A percentile compares a stretch with the other conserved stretches of the same genome.
Evolutionary conservation across 1,140 invertebrate species (phyloP).

Genomic region (Prorops nasuta): DNA sequence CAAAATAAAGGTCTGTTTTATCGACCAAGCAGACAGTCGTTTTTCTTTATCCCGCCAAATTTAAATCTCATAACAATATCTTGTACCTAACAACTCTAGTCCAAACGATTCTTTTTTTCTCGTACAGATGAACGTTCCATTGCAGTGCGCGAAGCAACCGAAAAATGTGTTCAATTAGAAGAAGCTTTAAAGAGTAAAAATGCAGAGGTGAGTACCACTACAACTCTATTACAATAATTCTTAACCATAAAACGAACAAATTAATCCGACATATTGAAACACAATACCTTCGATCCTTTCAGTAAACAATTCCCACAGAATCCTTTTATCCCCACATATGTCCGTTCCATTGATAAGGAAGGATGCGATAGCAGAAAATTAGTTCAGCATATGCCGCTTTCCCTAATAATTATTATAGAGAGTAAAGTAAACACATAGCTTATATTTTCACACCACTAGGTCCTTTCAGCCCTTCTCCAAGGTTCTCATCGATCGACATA

Average conservation of each 20-base stretch:
- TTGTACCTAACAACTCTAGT: no score
- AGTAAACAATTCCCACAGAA: no score
- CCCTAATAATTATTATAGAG: conserved; percentile 44
- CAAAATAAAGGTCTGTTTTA: conserved; percentile 49
- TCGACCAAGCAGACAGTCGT: conserved; percentile 18
- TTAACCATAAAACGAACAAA: not conserved
- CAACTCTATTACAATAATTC: not conserved
- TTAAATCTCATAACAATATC: no score
- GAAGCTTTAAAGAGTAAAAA: conserved; percentile 63
- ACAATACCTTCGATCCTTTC: no score
- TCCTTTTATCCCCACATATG: no score
- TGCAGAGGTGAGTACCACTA: conserved; percentile 59
- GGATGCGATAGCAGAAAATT: conserved; percentile 18
- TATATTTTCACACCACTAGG: no score
- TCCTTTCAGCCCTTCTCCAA: no score
- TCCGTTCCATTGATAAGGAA: conserved; percentile 22
- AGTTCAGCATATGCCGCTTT: conserved; percentile 52
- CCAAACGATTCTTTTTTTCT: conserved; percentile 14
- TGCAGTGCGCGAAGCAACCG: conserved; percentile 55
- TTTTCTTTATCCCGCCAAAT: no score
- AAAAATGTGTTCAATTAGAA: conserved; percentile 60
- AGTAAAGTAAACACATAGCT: conserved; percentile 45
- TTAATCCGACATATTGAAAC: no score
- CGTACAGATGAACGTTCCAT: conserved; percentile 43
- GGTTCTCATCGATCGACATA: no score